These are phyloP conservation scores for Acronicta alni DNA, from an alignment of 2,888 invertebrate species.

Conservation along the genomic window DNA sequence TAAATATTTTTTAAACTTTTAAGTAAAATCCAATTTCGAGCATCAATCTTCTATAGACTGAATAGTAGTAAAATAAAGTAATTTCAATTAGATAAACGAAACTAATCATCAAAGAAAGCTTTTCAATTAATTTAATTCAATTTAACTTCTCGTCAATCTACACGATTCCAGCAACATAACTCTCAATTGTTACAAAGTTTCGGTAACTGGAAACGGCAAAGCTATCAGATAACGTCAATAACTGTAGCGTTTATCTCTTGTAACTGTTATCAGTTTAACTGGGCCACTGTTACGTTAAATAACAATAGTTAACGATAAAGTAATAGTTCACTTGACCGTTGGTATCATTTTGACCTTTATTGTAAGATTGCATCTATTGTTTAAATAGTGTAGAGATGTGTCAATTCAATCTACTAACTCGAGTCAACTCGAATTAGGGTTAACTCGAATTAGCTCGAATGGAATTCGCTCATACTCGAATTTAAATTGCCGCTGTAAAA, in stretches of 20 bases:
- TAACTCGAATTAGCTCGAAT: too few species aligned
- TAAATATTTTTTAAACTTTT: not conserved
- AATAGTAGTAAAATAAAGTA: slow-evolving; percentile 1
- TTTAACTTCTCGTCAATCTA: slow-evolving; percentile 32
- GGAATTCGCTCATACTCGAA: too few species aligned
- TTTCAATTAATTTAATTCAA: slow-evolving; percentile 39
- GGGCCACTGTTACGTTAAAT: slow-evolving; percentile 38
- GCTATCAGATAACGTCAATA: slow-evolving; percentile 54
- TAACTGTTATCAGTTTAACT: slow-evolving; percentile 36
- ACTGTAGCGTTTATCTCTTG: slow-evolving; percentile 38
- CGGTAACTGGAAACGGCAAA: slow-evolving; percentile 27
- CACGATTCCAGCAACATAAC: slow-evolving; percentile 32
- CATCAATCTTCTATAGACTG: not conserved
- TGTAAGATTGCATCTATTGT: slow-evolving; percentile 9
- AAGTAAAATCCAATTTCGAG: not conserved
- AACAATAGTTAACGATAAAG: slow-evolving; percentile 32
- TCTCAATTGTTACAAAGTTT: slow-evolving; percentile 40
- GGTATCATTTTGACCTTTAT: slow-evolving; percentile 33
- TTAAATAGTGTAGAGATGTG: too few species aligned
- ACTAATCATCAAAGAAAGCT: slow-evolving; percentile 37
- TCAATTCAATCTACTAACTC: too few species aligned
- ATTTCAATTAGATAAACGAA: slow-evolving; percentile 3
- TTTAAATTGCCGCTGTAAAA: too few species aligned
- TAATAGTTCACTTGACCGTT: slow-evolving; percentile 33
- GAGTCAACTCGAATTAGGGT: too few species aligned